A percentile compares a stretch with the other conserved stretches of the same genome.
Conservation (phyloP, 1,140 invertebrate genomes). For the Spodoptera frugiperda region DNA sequence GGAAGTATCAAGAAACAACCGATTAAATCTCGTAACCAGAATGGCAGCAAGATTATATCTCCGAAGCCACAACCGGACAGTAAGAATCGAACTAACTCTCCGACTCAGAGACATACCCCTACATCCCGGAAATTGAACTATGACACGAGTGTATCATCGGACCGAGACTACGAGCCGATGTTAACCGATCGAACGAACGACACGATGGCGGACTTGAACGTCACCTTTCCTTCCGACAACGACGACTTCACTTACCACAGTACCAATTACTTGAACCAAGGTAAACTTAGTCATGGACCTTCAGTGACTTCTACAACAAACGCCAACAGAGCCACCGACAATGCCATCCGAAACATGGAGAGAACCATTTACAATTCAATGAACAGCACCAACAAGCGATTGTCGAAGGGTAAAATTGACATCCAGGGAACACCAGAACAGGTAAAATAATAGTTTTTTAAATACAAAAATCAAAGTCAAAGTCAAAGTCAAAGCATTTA, state of each 20-base stretch:
- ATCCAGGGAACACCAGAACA: conserved; percentile 61
- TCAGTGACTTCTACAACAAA: conserved; percentile 7
- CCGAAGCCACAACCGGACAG: conserved; percentile 53
- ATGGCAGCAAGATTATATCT: conserved; percentile 53
- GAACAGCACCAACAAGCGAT: conserved; percentile 52
- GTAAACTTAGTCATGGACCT: conserved; percentile 5
- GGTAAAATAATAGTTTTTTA: conserved; percentile 52
- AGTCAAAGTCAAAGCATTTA: too few species aligned
- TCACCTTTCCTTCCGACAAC: conserved; percentile 79
- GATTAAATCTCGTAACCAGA: conserved; percentile 42
- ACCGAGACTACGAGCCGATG: conserved; percentile 75
- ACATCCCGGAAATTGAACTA: conserved; percentile 73
- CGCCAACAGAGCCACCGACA: conserved; percentile 9
- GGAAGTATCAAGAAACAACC: conserved; percentile 68
- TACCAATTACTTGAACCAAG: conserved; percentile 41
- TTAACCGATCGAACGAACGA: conserved; percentile 82
- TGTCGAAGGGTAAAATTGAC: conserved; percentile 43
- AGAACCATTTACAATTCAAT: conserved; percentile 65
- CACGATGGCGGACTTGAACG: conserved; percentile 83
- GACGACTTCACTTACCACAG: conserved; percentile 54
- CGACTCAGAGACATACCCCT: conserved; percentile 55
- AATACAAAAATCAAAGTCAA: too few species aligned
- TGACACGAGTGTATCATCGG: conserved; percentile 70
- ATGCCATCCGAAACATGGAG: conserved; percentile 62
- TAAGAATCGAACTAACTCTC: conserved; percentile 65